A percentile compares a stretch with the other conserved stretches of the same genome.
Evolutionary conservation across 2,797 vertebrate genomes (phyloP).

Genomic region (Microcaecilia unicolor): DNA sequence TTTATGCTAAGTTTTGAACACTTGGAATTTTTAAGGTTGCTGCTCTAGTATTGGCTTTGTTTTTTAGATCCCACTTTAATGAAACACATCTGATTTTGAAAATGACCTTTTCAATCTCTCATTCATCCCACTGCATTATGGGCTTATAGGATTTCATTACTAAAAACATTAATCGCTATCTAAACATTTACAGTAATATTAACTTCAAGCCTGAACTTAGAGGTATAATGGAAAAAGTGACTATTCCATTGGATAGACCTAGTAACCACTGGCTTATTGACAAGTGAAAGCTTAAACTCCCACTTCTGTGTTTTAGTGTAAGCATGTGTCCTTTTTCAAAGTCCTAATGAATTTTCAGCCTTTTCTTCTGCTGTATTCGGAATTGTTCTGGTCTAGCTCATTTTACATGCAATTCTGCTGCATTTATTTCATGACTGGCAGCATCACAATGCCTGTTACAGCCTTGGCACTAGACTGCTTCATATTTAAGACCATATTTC

Average conservation of each 20-base stretch:
- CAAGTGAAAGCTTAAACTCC: conserved; percentile 9
- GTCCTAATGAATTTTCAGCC: background rate
- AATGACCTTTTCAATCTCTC: background rate
- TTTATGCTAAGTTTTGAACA: too few species aligned
- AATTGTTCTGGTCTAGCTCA: background rate
- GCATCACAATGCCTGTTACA: background rate
- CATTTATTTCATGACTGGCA: background rate
- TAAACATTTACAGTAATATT: too few species aligned
- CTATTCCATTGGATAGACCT: background rate
- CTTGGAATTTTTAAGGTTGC: too few species aligned
- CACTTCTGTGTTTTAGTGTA: too few species aligned
- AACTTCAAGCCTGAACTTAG: conserved; percentile 2
- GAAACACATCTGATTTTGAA: too few species aligned
- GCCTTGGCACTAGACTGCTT: background rate
- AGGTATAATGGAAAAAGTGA: conserved; percentile 1
- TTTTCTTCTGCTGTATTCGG: conserved; percentile 3
- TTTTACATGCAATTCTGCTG: background rate
- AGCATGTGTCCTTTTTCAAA: too few species aligned
- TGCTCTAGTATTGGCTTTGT: too few species aligned
- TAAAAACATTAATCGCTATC: background rate
- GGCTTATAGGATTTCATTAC: background rate
- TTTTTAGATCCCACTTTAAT: too few species aligned
- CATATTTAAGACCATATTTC: background rate
- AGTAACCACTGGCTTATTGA: conserved; percentile 5
- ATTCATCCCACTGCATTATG: background rate